Evolutionary conservation across 2,888 invertebrate genomes (phyloP), one percentile per base, ranked within the genome.

Genomic region (Charanyca ferruginea): DNA sequence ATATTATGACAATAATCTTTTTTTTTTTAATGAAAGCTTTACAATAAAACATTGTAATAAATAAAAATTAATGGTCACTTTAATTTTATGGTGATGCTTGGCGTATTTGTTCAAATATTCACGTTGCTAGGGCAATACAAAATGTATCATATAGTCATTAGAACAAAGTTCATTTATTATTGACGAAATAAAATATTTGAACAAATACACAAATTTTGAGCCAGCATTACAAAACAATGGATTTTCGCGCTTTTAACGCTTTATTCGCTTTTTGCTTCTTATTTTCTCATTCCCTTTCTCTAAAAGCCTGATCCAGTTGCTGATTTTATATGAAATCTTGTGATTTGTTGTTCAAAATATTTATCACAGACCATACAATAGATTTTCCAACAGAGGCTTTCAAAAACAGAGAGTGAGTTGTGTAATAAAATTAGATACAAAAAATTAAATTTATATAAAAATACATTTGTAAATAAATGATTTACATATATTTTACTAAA

Each of bases 381-480:
- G 2, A 42, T 42, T 63, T 71, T 3, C 32, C 18, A 35, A 11
- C 16, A 18, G 25, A 54, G 32, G 32, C 41, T 49, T 48, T 48
- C 9, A 28, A 18, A 69, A 38, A 44, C 20, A 16, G n/a, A 35
- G 20, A 2, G 6, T 2, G 20, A 63, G 28, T 44, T 23, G 23
- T n/a, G 25, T 25, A 25, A 20, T 25, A 51, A 73, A 32, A 67
- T 18, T 16, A 49, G 25, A 66, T 42, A 45, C 1, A 55, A 41
- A 51, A 47, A 49, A 42, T 3, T 16, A 38, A 16, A 38, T 38
- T 49, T n/a, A 28, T 47, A 41, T 47, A 68, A 53, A 63, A 42
- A 42, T 48, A 66, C 22, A 28, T 38, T 42, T 57, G 25, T 52
- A 57, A 45, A 47, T 66, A 47, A 47, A 66, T 20, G 20, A 47